Evolutionary conservation across 2,113 vertebrate species (phyloP).

Genomic region (Danionella cerebrum): DNA sequence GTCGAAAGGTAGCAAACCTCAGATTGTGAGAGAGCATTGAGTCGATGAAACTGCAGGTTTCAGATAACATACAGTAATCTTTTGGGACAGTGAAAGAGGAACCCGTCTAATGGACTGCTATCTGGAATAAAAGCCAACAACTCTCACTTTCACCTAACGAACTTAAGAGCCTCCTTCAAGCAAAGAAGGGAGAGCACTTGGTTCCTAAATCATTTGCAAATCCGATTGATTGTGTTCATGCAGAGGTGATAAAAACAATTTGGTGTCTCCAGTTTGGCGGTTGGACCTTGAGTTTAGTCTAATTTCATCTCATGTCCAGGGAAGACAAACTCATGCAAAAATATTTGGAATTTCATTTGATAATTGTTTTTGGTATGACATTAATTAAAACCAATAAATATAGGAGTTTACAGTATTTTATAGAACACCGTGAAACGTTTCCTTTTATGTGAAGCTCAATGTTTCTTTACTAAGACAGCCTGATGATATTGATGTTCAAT

Average conservation of each 20-base stretch:
- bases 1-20: background rate
- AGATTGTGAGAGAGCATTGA: background rate
- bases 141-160: constrained; percentile 1
- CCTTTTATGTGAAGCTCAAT: too few relatives aligned
- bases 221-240: background rate
- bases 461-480: too few relatives aligned
- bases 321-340: background rate
- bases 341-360: too few relatives aligned
- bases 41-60: background rate
- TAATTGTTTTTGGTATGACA: too few relatives aligned
- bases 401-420: too few relatives aligned
- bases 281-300: background rate
- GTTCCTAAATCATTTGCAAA: background rate
- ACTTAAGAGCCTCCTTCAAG: background rate
- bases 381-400: too few relatives aligned
- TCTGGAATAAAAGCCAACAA: constrained; percentile 3
- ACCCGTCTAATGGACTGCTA: constrained; percentile 1
- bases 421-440: too few relatives aligned
- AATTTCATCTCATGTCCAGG: background rate
- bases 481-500: too few relatives aligned
- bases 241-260: background rate
- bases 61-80: constrained; percentile 13
- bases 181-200: background rate
- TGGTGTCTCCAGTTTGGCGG: background rate
- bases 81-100: background rate